Evolutionary conservation across 2,797 vertebrate species (phyloP).

Genomic region (Epinephelus malabaricus): DNA sequence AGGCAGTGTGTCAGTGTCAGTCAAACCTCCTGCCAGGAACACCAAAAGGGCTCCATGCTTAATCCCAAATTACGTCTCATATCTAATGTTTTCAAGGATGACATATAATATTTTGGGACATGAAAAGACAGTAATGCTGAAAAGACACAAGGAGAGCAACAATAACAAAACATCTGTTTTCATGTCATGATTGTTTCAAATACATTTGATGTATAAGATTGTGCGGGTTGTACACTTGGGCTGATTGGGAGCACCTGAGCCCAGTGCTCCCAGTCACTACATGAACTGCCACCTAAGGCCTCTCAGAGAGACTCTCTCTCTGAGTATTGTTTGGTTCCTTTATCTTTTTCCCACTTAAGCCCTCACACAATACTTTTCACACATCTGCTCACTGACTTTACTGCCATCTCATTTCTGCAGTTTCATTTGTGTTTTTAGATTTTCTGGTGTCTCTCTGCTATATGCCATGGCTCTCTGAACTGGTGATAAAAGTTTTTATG

Average conservation of each 20-base stretch:
- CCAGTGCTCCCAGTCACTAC: not conserved
- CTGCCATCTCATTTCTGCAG: not conserved
- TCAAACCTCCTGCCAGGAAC: slow-evolving; percentile 21
- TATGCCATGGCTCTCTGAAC: not conserved
- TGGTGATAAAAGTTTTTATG: no score
- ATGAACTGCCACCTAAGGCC: not conserved
- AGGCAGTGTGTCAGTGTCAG: slow-evolving; percentile 57
- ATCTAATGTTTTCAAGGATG: not conserved
- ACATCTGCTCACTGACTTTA: no score
- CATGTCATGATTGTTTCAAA: not conserved
- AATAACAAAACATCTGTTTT: slow-evolving; percentile 6
- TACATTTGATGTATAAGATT: not conserved
- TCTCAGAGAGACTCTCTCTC: not conserved
- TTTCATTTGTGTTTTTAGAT: no score
- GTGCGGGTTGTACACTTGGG: not conserved
- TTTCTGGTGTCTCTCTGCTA: not conserved
- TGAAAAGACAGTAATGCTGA: not conserved
- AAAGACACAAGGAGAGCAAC: not conserved
- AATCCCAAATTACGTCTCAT: not conserved
- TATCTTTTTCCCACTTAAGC: no score
- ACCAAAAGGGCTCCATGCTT: slow-evolving; percentile 1
- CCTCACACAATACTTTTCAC: no score
- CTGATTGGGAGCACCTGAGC: slow-evolving; percentile 1
- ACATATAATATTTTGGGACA: slow-evolving; percentile 2
- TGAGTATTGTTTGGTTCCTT: not conserved